phyloP scores from a whole-genome alignment of 2,888 invertebrate genomes.

The Eledona agricola region DNA sequence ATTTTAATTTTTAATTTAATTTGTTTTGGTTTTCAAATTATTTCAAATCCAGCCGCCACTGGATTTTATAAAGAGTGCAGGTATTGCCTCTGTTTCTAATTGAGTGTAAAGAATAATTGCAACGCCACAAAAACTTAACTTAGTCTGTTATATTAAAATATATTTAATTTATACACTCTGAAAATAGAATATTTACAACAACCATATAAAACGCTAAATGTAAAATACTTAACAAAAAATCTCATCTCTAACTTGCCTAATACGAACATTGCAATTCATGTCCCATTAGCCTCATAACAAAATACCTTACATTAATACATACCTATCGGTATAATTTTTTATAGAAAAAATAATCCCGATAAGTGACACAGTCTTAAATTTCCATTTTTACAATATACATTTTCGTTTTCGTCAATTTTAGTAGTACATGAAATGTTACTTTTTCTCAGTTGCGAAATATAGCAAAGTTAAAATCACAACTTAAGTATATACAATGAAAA shows the following conservation, averaged over 20 bases:
- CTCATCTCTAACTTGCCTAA: conserved; percentile 35
- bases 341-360: conserved; percentile 43
- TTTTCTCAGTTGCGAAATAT: too few species aligned
- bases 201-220: conserved; percentile 49
- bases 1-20: too few species aligned
- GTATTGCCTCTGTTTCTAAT: neutral
- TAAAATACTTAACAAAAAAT: conserved; percentile 43
- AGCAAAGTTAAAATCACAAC: too few species aligned
- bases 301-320: conserved; percentile 50
- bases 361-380: conserved; percentile 55
- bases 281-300: conserved; percentile 58
- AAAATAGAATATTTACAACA: conserved; percentile 59
- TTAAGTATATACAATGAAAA: too few species aligned
- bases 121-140: conserved; percentile 29
- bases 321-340: conserved; percentile 43
- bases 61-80: too few species aligned
- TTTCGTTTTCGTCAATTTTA: conserved; percentile 23
- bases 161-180: conserved; percentile 58
- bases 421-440: conserved; percentile 3
- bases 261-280: conserved; percentile 54
- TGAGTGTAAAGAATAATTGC: too few species aligned
- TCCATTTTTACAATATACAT: conserved; percentile 21
- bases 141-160: conserved; percentile 56
- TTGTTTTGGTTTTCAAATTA: too few species aligned
- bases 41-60: too few species aligned